A percentile compares a stretch with the other conserved stretches of the same genome.
Evolutionary conservation across 2,113 vertebrate species (phyloP).

Genomic region (Lampris megalopsis): DNA sequence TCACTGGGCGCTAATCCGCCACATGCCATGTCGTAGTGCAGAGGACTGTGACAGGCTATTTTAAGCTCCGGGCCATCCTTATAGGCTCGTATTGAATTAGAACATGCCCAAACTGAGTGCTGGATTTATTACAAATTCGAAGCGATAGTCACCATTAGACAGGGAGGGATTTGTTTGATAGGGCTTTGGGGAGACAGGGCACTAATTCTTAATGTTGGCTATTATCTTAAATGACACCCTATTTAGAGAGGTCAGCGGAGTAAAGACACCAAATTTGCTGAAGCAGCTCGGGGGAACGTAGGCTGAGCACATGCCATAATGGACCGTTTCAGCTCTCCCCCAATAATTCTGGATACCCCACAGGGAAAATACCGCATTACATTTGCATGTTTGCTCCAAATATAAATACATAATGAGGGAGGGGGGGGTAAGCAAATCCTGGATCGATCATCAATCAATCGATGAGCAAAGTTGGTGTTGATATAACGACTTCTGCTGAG

Average conservation of each 20-base stretch:
- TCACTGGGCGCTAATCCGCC: conserved; percentile 24
- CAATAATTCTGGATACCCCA: conserved; percentile 14
- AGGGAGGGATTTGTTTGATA: conserved; percentile 8
- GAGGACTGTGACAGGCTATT: not conserved
- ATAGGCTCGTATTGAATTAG: conserved; percentile 39
- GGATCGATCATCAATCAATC: not conserved
- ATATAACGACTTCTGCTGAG: too few species aligned
- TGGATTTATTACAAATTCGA: conserved; percentile 1
- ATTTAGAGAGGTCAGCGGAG: not conserved
- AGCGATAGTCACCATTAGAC: not conserved
- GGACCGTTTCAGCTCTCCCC: conserved; percentile 22
- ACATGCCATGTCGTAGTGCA: not conserved
- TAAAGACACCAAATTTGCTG: not conserved
- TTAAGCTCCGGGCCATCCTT: conserved; percentile 6
- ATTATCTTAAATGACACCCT: conserved; percentile 12
- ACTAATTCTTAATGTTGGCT: not conserved
- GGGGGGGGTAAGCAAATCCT: too few species aligned
- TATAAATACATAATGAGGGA: too few species aligned
- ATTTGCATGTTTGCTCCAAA: too few species aligned
- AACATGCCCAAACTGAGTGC: conserved; percentile 1
- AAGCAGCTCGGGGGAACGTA: not conserved
- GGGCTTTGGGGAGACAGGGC: not conserved
- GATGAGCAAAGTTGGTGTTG: not conserved
- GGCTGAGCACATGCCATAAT: conserved; percentile 25
- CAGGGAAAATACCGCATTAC: too few species aligned